Base-by-base conservation (phyloP, 2,888 invertebrate species). In the Yponomeuta evonymella region DNA sequence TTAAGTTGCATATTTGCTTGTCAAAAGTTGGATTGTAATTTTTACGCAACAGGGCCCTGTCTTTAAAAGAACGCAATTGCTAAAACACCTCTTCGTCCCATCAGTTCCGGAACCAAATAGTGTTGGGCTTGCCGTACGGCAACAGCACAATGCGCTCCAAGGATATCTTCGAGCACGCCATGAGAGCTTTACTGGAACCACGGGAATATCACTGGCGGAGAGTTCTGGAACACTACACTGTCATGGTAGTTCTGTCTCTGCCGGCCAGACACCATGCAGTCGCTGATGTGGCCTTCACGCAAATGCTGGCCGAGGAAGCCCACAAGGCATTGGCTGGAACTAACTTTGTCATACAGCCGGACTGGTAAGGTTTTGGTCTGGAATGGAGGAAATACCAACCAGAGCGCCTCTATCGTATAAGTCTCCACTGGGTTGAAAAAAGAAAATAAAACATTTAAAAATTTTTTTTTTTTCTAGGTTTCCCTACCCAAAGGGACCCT, bases 151-250 rank as follows among this genome's bases (percentile, higher is more conserved):
- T 90, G 78, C 78, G 80, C 43, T 85, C 80, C 0, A 89, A 89
- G 77, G 81, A 82, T 70, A 83, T 91, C 11, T 89, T 83, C 71
- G 89, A 91, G 29, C 75, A 80, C 11, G 90, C 89, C 0, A 82
- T 91, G 83, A 79, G 91, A n/a, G 83, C 82, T 0, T 77, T 81
- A 11, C 48, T 85, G 63, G 90, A 87, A 48, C 79, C 80, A 70
- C 79, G 86, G 9, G 87, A 90, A 73, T 92, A 89, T 72, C 82
- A 83, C 73, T 92, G 92, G 92, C 81, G 79, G 72, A 77, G 92
- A 48, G 83, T 92, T 0, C 73, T 86, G 67, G 79, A 91, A 69
- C 90, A 91, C 72, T 92, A 92, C 74, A 91, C 90, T 0, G 84
- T 85, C 0, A 83, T 92, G 65, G 85, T 87, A 12, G 86, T 81